Evolutionary conservation across 2,888 invertebrate species (phyloP).

Genomic region (Drosophila formosana): DNA sequence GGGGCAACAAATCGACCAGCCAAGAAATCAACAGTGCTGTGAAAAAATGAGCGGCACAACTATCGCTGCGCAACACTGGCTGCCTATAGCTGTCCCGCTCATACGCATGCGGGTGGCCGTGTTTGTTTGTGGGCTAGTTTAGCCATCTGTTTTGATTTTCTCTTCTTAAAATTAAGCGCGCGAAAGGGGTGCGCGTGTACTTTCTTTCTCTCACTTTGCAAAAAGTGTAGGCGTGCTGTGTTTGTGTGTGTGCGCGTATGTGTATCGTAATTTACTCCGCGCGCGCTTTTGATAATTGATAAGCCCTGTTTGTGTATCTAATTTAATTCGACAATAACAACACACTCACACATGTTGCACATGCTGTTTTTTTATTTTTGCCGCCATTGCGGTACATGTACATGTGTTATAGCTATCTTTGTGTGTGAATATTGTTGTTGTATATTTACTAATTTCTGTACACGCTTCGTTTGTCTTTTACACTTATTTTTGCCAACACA

Average conservation of each 20-base stretch:
- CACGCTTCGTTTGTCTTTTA: conserved; percentile 9
- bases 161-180: conserved; percentile 78
- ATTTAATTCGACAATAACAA: conserved; percentile 50
- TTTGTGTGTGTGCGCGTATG: conserved; percentile 7
- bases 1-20: conserved; percentile 51
- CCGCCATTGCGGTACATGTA: conserved; percentile 52
- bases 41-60: conserved; percentile 62
- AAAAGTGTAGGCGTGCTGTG: conserved; percentile 46
- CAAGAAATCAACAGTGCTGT: conserved; percentile 68
- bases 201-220: conserved; percentile 61
- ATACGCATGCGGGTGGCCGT: conserved; percentile 43
- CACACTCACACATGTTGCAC: conserved; percentile 73
- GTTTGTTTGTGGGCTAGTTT: conserved; percentile 66
- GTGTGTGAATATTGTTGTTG: conserved; percentile 7
- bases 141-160: conserved; percentile 77
- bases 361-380: conserved; percentile 48
- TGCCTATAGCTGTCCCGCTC: conserved; percentile 47
- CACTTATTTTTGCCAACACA: conserved; percentile 15
- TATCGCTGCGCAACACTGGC: conserved; percentile 55
- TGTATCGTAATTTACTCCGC: conserved; percentile 64
- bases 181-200: conserved; percentile 81
- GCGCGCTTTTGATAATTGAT: conserved; percentile 72
- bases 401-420: conserved; percentile 6
- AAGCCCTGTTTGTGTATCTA: conserved; percentile 63
- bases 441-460: conserved; percentile 35